Evolutionary conservation across 2,888 invertebrate species (phyloP).

Genomic region (Octodonta nipae): DNA sequence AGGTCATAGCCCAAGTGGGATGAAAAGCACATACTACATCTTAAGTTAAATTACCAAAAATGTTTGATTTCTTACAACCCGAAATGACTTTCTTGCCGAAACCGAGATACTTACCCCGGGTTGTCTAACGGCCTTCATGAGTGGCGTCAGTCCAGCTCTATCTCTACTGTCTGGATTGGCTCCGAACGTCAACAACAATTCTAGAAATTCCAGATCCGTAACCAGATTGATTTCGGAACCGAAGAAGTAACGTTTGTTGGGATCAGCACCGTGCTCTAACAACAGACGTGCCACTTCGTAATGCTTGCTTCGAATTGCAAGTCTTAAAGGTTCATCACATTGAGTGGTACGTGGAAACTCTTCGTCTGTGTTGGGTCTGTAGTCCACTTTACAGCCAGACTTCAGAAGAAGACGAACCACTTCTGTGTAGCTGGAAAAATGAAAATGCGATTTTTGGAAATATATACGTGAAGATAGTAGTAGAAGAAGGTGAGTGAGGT

Average conservation of each 20-base stretch:
- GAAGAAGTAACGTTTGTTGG: slow-evolving; percentile 81
- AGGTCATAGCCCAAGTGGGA: too few species aligned
- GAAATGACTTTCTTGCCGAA: too few species aligned
- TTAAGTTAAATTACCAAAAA: too few species aligned
- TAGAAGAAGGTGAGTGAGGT: not conserved
- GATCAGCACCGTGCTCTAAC: slow-evolving; percentile 73
- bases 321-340: slow-evolving; percentile 76
- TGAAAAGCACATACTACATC: too few species aligned
- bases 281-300: slow-evolving; percentile 58
- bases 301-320: slow-evolving; percentile 78
- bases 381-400: slow-evolving; percentile 69
- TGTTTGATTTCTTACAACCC: too few species aligned
- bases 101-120: too few species aligned
- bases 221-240: slow-evolving; percentile 82
- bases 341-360: slow-evolving; percentile 58
- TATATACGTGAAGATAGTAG: too few species aligned
- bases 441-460: not conserved
- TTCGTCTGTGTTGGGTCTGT: slow-evolving; percentile 57
- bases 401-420: slow-evolving; percentile 58
- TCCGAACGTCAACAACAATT: slow-evolving; percentile 69
- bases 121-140: slow-evolving; percentile 80
- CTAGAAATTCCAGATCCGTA: slow-evolving; percentile 67
- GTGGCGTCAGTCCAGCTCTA: slow-evolving; percentile 72
- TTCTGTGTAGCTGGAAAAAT: slow-evolving; percentile 44
- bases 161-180: slow-evolving; percentile 80